Percentiles rank a stretch among this genome's conserved stretches.
Conservation (phyloP, 2,888 invertebrate species). For the Limnephilus lunatus region DNA sequence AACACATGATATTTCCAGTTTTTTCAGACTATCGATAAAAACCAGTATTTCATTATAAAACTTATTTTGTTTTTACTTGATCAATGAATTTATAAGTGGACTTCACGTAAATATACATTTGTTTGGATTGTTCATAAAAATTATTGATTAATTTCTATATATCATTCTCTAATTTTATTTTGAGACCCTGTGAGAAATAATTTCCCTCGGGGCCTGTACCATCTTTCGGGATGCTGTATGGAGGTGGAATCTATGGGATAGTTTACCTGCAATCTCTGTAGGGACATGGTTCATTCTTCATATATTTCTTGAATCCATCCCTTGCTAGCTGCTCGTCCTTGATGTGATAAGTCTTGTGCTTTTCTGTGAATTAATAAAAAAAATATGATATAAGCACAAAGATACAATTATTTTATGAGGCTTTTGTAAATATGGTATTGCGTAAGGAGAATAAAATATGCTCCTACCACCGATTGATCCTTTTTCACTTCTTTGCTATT, state of each 20-base stretch:
- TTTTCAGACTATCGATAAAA: neutral
- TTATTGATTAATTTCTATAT: too few species aligned
- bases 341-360: conserved; percentile 98
- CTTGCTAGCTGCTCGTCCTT: conserved; percentile 96
- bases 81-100: neutral
- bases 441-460: neutral
- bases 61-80: neutral
- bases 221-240: too few species aligned
- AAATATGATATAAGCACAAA: conserved; percentile 48
- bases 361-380: conserved; percentile 82
- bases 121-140: neutral
- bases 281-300: conserved; percentile 96
- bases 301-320: conserved; percentile 98
- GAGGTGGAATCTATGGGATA: neutral
- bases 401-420: neutral
- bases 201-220: too few species aligned
- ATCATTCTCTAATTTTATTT: too few species aligned
- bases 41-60: neutral
- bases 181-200: too few species aligned
- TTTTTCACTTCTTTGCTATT: too few species aligned
- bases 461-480: too few species aligned
- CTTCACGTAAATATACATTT: neutral
- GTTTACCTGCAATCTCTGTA: conserved; percentile 88
- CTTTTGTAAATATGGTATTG: conserved; percentile 10
- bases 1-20: neutral